Evolutionary conservation across 2,888 invertebrate genomes (phyloP).

Genomic region (Apotomis capreana): DNA sequence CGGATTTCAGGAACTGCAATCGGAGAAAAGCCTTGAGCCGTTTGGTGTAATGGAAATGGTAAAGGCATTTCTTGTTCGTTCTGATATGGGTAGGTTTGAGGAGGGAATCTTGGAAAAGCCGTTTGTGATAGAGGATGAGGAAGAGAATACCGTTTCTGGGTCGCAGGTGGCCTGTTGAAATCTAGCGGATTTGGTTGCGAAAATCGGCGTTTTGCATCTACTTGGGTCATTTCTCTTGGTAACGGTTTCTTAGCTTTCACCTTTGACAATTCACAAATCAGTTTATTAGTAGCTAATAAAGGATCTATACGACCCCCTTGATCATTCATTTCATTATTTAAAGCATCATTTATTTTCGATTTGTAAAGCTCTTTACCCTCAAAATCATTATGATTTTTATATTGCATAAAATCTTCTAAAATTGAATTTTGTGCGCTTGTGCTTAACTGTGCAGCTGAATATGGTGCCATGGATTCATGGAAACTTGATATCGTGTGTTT

Average conservation of each 20-base stretch:
- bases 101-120: background rate
- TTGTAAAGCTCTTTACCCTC: conserved; percentile 55
- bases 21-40: background rate
- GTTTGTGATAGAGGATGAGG: conserved; percentile 4
- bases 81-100: background rate
- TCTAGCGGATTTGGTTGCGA: background rate
- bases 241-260: conserved; percentile 46
- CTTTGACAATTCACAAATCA: conserved; percentile 60
- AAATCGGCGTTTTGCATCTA: conserved; percentile 51
- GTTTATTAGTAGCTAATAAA: conserved; percentile 56
- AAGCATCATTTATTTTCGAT: conserved; percentile 53
- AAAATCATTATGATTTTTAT: conserved; percentile 54
- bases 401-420: conserved; percentile 61
- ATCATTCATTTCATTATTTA: conserved; percentile 43
- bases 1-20: background rate
- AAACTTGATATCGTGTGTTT: conserved; percentile 53
- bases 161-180: background rate
- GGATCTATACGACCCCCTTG: conserved; percentile 44
- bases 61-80: background rate
- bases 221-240: conserved; percentile 47
- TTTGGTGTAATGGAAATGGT: background rate
- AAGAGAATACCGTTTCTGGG: background rate
- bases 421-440: conserved; percentile 57
- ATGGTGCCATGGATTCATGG: conserved; percentile 47
- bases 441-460: conserved; percentile 46